Evolutionary conservation across 2,797 vertebrate genomes (phyloP).

Genomic region (Sciurus vulgaris): DNA sequence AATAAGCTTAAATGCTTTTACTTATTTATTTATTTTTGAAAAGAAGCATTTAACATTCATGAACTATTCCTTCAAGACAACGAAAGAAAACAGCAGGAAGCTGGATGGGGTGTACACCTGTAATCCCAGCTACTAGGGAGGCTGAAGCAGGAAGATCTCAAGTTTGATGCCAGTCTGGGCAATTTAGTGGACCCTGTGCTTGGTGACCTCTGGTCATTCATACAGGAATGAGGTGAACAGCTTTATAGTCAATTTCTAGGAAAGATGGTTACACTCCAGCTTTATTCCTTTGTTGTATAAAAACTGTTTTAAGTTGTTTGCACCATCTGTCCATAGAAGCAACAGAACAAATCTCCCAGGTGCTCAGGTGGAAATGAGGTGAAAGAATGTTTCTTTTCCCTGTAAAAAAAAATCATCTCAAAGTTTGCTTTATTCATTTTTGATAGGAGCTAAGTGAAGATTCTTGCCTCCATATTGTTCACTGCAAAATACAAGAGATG

Average conservation of each 20-base stretch:
- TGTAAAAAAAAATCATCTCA: slow-evolving; percentile 21
- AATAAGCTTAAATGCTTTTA: not conserved
- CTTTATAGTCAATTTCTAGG: not conserved
- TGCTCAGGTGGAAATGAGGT: not conserved
- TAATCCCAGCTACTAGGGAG: not conserved
- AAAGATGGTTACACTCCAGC: not conserved
- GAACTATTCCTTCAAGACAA: not conserved
- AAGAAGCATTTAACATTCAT: not conserved
- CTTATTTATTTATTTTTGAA: not conserved
- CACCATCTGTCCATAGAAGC: not conserved
- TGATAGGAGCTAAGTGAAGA: not conserved
- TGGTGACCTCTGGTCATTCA: not conserved
- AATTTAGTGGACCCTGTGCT: not conserved
- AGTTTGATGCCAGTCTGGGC: not conserved
- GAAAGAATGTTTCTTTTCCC: not conserved
- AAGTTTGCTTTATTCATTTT: not conserved
- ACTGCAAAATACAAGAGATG: slow-evolving; percentile 6
- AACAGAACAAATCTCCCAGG: not conserved
- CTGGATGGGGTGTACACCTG: too few relatives aligned
- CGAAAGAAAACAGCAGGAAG: not conserved
- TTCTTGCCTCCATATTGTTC: not conserved
- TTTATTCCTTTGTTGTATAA: not conserved
- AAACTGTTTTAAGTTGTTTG: slow-evolving; percentile 12
- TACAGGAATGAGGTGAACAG: not conserved
- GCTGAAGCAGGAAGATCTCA: not conserved